These are phyloP conservation scores for Drosophila melanogaster DNA, from an alignment of 1,140 invertebrate genomes.

Conservation along the genomic window DNA sequence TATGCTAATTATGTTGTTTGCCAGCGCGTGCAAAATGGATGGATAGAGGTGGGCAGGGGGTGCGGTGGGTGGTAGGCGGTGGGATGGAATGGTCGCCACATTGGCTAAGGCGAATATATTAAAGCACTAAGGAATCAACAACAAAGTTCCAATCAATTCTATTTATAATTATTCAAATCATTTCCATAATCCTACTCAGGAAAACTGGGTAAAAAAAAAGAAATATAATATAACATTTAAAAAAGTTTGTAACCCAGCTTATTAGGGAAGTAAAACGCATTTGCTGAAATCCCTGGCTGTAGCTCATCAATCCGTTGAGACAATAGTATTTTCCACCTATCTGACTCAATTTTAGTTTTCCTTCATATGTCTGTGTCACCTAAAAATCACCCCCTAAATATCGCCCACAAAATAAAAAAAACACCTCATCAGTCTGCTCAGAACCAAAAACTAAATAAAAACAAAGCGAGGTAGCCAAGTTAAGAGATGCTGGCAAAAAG, in stretches of 20 bases:
- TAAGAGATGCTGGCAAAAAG: constrained; percentile 20
- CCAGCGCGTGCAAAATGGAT: constrained; percentile 10
- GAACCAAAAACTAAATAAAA: constrained; percentile 56
- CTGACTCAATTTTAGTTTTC: constrained; percentile 63
- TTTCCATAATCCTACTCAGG: constrained; percentile 19
- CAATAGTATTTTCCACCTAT: constrained; percentile 38
- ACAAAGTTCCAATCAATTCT: constrained; percentile 11
- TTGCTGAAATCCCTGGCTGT: constrained; percentile 37
- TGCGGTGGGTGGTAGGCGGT: neutral
- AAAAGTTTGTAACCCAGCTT: too few species aligned
- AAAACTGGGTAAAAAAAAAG: neutral
- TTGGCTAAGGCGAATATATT: constrained; percentile 22
- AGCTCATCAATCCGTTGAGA: constrained; percentile 19
- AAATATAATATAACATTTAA: too few species aligned
- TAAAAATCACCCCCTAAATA: neutral
- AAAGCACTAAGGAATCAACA: constrained; percentile 12
- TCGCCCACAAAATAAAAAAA: neutral
- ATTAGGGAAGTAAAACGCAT: constrained; percentile 45
- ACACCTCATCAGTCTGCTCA: constrained; percentile 18
- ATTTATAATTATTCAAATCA: constrained; percentile 3
- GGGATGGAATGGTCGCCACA: constrained; percentile 15
- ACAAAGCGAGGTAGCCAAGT: constrained; percentile 21
- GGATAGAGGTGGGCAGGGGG: neutral
- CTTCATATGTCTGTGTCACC: constrained; percentile 26
- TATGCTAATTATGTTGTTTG: constrained; percentile 65